Conservation (phyloP, 2,797 vertebrate genomes). For the Megaceryle alcyon region DNA sequence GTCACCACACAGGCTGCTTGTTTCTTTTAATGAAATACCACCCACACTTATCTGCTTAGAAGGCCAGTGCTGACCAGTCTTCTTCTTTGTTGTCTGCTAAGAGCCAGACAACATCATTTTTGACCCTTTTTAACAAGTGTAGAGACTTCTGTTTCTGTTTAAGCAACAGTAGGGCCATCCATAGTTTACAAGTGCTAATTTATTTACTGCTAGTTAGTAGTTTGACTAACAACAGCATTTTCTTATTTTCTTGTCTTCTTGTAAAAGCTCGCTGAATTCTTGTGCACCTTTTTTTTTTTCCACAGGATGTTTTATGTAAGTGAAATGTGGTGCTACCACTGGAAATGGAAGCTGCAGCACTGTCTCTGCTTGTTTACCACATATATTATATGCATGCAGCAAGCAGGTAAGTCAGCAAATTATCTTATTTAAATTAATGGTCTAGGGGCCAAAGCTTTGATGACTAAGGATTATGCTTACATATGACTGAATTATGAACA, state of each 20-base stretch:
- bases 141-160: neutral
- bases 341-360: constrained; percentile 83
- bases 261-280: constrained; percentile 11
- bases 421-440: neutral
- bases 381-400: constrained; percentile 58
- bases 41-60: neutral
- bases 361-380: constrained; percentile 71
- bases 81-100: neutral
- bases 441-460: neutral
- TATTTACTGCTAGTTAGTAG: neutral
- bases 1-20: neutral
- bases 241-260: neutral
- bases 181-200: neutral
- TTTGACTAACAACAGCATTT: neutral
- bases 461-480: neutral
- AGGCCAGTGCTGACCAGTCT: neutral
- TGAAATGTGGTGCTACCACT: constrained; percentile 79
- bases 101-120: neutral
- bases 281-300: constrained; percentile 4
- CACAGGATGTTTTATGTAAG: constrained; percentile 80
- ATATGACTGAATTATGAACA: neutral
- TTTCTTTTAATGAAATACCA: neutral
- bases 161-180: neutral
- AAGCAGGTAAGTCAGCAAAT: constrained; percentile 77
- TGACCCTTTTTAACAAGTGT: neutral